Evolutionary conservation across 2,888 invertebrate genomes (phyloP).

Genomic region (Pedicia rivosa): DNA sequence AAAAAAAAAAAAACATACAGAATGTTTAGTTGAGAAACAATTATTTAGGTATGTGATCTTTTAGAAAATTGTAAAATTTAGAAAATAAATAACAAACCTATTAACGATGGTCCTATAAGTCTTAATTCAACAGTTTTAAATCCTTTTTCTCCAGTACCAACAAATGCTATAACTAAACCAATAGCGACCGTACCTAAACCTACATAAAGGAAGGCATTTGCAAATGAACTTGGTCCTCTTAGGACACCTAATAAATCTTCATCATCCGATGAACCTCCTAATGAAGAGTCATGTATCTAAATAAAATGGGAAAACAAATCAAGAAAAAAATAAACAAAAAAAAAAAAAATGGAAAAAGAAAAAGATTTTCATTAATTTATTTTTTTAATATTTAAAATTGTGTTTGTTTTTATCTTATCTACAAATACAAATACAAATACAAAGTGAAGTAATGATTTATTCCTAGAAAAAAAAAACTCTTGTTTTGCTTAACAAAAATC

Average conservation of each 20-base stretch:
- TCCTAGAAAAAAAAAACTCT: too few species aligned
- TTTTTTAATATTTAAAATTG: too few species aligned
- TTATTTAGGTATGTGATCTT: not conserved
- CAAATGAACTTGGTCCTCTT: slow-evolving; percentile 61
- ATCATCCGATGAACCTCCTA: slow-evolving; percentile 63
- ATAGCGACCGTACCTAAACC: slow-evolving; percentile 70
- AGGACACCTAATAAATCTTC: slow-evolving; percentile 49
- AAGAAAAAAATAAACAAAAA: too few species aligned
- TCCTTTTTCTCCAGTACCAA: slow-evolving; percentile 78
- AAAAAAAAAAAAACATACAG: not conserved
- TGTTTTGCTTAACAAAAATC: too few species aligned
- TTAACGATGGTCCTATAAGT: slow-evolving; percentile 70
- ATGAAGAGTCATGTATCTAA: slow-evolving; percentile 72
- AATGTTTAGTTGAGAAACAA: not conserved
- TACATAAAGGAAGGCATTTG: slow-evolving; percentile 69
- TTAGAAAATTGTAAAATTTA: not conserved
- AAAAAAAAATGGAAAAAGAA: too few species aligned
- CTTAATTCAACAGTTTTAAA: slow-evolving; percentile 74
- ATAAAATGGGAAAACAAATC: slow-evolving; percentile 6
- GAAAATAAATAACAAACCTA: slow-evolving; percentile 27
- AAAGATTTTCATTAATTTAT: too few species aligned
- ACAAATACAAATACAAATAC: too few species aligned
- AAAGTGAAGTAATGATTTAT: too few species aligned
- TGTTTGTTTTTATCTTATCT: not conserved
- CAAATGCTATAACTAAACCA: slow-evolving; percentile 76